Conservation (phyloP, 2,888 invertebrate species). For the Smittia sp. region DNA sequence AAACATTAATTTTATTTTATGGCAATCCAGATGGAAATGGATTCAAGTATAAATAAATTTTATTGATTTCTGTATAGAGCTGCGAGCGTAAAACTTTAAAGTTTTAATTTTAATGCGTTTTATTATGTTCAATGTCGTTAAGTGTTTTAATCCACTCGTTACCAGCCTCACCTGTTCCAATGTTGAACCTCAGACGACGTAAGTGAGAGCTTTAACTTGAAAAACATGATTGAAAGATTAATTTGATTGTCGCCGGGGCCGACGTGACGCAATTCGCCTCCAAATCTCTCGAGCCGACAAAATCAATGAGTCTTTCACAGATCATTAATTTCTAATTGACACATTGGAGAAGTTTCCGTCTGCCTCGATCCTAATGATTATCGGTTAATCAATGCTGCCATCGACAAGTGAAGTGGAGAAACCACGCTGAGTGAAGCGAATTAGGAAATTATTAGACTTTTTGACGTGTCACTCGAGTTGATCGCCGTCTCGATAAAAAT, state of each 20-base stretch:
- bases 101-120: no score
- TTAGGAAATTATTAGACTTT: conserved; percentile 12
- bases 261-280: neutral
- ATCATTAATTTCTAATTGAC: conserved; percentile 38
- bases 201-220: neutral
- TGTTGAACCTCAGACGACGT: neutral
- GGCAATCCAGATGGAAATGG: neutral
- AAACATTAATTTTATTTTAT: conserved; percentile 7
- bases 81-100: no score
- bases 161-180: neutral
- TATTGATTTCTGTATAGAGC: no score
- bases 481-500: neutral
- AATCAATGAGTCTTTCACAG: conserved; percentile 2
- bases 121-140: no score
- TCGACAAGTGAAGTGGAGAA: neutral
- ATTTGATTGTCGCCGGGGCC: neutral
- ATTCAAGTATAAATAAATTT: no score
- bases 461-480: neutral
- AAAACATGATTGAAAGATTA: conserved; percentile 9
- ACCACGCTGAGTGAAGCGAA: neutral
- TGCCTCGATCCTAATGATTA: conserved; percentile 7
- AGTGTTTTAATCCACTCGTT: no score
- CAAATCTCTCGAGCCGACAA: neutral
- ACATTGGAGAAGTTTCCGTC: neutral
- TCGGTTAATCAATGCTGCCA: neutral